Percentiles rank a stretch among this genome's conserved stretches.
Evolutionary conservation across 2,113 vertebrate genomes (phyloP).

Genomic region (Peromyscus polionotus): DNA sequence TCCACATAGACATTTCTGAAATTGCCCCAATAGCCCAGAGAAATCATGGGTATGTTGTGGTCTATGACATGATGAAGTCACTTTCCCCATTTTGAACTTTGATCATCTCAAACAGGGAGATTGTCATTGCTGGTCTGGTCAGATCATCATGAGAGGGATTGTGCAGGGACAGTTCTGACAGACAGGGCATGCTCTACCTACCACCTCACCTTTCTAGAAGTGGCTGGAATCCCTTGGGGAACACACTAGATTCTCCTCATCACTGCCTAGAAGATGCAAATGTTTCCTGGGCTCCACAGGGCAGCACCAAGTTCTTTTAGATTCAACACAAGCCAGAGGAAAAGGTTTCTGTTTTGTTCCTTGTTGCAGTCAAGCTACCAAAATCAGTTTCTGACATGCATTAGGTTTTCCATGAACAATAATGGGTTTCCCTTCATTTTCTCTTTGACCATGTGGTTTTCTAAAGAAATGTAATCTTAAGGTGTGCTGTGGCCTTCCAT

Average conservation of each 20-base stretch:
- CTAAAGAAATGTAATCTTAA: background rate
- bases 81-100: fast-evolving
- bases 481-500: background rate
- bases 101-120: background rate
- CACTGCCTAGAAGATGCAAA: too few species aligned
- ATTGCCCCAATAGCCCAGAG: background rate
- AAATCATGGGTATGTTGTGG: background rate
- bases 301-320: background rate
- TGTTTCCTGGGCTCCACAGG: background rate
- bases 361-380: background rate
- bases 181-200: fast-evolving
- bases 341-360: background rate
- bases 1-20: background rate
- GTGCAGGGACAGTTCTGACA: background rate
- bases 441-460: background rate
- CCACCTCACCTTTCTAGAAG: background rate
- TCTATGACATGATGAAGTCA: background rate
- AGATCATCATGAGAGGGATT: too few species aligned
- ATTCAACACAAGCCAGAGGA: background rate
- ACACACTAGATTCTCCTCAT: fast-evolving
- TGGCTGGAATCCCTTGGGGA: too few species aligned
- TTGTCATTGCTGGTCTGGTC: fast-evolving
- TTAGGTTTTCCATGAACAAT: background rate
- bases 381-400: background rate
- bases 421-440: background rate